Evolutionary conservation across 1,140 invertebrate genomes (phyloP).

Genomic region (Brachionus sp.): DNA sequence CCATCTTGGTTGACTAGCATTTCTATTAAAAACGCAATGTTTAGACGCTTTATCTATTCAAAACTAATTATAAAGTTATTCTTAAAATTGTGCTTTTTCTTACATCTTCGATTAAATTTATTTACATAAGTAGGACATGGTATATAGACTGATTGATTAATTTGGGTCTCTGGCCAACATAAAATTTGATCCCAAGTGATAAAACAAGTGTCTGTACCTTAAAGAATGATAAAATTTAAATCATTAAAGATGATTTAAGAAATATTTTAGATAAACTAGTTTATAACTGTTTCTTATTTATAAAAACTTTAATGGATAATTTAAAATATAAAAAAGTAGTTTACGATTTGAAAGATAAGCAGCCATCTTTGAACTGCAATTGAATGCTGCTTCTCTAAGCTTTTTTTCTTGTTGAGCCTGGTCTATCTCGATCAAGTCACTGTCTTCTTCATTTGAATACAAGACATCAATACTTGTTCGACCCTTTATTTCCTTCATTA

Average conservation of each 20-base stretch:
- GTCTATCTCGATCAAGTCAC: slow-evolving; percentile 6
- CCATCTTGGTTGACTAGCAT: neutral
- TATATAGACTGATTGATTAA: slow-evolving; percentile 5
- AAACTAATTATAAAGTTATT: neutral
- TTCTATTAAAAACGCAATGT: neutral
- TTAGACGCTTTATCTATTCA: slow-evolving; percentile 30
- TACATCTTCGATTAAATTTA: slow-evolving; percentile 38
- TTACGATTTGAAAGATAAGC: neutral
- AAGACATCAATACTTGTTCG: neutral
- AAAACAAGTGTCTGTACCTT: neutral
- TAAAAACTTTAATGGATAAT: neutral
- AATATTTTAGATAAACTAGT: too few species aligned
- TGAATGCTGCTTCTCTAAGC: neutral
- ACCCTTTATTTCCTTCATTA: slow-evolving; percentile 4
- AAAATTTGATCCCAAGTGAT: slow-evolving; percentile 35
- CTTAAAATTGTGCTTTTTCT: neutral
- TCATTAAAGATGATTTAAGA: too few species aligned
- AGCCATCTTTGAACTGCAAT: neutral
- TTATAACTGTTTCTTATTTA: neutral
- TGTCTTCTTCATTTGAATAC: slow-evolving; percentile 37
- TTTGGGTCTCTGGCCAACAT: slow-evolving; percentile 9
- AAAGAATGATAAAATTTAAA: neutral
- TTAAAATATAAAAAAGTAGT: neutral
- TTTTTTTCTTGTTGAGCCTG: slow-evolving; percentile 8
- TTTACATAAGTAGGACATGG: slow-evolving; percentile 41